Base-by-base conservation (phyloP, 2,888 invertebrate species). In the Sphaeridia pumilis region DNA sequence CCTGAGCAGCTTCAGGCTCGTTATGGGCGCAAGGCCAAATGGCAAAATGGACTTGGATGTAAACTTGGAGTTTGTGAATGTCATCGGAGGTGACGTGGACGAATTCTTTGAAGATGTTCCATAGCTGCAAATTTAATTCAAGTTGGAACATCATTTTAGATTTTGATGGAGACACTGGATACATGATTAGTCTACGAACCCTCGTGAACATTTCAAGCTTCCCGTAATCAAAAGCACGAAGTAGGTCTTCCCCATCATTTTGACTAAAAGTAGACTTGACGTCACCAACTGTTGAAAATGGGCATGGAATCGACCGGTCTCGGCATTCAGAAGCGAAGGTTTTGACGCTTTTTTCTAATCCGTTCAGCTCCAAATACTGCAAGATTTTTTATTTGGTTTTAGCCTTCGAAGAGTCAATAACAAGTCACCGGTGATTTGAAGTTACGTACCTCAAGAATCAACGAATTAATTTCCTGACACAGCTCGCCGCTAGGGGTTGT, bases 41-140 rank as follows among this genome's bases (percentile, higher is more conserved):
- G 1, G 61, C 61, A 54, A 64, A 64, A 42, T 64, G 59, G 14
- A 64, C 64, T 4, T 59, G 59, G 3, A 64, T 31, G 42, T 64
- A 64, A 7, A 64, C 64, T 41, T 64, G 61, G 27, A 64, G 41
- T 28, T 62, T 64, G 22, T 58, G 56, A 61, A 64, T 62, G 44
- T 64, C 64, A 47, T 60, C 59, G 24, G 56, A 57, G n/a, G 61
- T 59, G 20, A 59, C 60, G 46, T 59, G 60, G 28, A 64, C 59
- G 31, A 59, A 60, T n/a, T 51, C 49, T 50, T 58, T 59, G 41
- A 64, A 64, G 7, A 48, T 47, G 21, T 56, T 56, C 64, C 64
- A 64, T n/a, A 59, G 49, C 56, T 60, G 25, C 4, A 46, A 49
- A n/a, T n/a, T n/a, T n/a, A n/a, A n/a, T n/a, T n/a, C n/a, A n/a